phyloP scores from a whole-genome alignment of 2,888 invertebrate genomes.

The Pollenia griseotomentosa region DNA sequence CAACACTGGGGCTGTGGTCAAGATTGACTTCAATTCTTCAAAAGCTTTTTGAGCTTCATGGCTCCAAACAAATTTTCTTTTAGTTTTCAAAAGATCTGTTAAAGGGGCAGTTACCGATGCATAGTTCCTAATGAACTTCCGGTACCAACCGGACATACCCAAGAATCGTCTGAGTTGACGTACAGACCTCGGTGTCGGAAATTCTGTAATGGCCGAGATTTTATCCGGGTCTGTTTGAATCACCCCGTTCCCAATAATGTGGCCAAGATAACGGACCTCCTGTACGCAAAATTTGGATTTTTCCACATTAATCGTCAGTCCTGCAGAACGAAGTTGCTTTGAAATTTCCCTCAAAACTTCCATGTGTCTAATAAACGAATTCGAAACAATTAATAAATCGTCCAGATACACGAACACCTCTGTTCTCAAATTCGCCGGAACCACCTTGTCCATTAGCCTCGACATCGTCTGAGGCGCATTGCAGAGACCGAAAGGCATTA shows the following conservation, averaged over 20 bases:
- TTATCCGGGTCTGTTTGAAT: neutral
- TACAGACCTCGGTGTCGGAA: neutral
- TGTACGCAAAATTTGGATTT: conserved; percentile 14
- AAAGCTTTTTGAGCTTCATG: neutral
- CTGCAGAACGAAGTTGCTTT: conserved; percentile 16
- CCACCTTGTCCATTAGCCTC: conserved; percentile 48
- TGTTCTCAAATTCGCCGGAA: conserved; percentile 47
- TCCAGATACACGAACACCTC: conserved; percentile 68
- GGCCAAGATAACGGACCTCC: neutral
- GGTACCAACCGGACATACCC: conserved; percentile 4
- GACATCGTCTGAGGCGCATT: conserved; percentile 42
- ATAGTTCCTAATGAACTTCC: neutral
- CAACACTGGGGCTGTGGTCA: neutral
- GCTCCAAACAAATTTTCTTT: neutral
- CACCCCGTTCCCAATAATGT: neutral
- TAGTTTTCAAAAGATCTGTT: neutral
- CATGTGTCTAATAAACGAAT: conserved; percentile 42
- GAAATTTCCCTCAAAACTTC: conserved; percentile 7
- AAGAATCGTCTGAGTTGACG: conserved; percentile 10
- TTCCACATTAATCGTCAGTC: conserved; percentile 35
- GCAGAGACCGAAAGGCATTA: conserved; percentile 9
- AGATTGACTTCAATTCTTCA: neutral
- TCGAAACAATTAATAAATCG: conserved; percentile 56
- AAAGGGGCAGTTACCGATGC: neutral
- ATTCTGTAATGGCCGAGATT: neutral